A percentile compares a stretch with the other conserved stretches of the same genome.
Evolutionary conservation across 2,113 vertebrate species (phyloP).

Genomic region (Glaucidium brasilianum): DNA sequence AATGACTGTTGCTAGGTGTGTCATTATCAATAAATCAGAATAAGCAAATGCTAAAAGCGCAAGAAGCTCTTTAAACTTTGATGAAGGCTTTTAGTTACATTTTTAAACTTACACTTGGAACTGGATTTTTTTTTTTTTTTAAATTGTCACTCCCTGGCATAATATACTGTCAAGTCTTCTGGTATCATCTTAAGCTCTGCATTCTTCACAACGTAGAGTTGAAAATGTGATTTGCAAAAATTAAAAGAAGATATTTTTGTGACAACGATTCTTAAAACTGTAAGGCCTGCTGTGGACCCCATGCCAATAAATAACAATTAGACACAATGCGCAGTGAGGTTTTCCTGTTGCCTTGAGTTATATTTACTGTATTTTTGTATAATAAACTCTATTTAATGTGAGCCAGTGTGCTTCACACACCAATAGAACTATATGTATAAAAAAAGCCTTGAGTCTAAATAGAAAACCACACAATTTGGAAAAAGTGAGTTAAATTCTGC

Average conservation of each 20-base stretch:
- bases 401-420: neutral
- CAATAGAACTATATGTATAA: neutral
- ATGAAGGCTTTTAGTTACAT: conserved; percentile 90
- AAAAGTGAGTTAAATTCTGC: neutral
- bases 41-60: conserved; percentile 82
- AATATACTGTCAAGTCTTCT: conserved; percentile 71
- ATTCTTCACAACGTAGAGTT: conserved; percentile 40
- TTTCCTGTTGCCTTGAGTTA: conserved; percentile 5
- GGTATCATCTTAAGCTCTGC: conserved; percentile 36
- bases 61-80: conserved; percentile 87
- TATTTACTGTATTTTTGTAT: neutral
- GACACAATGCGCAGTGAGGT: neutral
- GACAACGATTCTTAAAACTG: neutral
- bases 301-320: conserved; percentile 24
- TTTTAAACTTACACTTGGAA: conserved; percentile 83
- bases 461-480: neutral
- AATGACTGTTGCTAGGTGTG: conserved; percentile 80
- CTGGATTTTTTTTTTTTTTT: conserved; percentile 48
- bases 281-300: neutral
- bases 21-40: conserved; percentile 85
- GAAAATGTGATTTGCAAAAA: conserved; percentile 41
- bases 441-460: neutral
- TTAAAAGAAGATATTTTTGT: conserved; percentile 24
- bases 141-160: conserved; percentile 72
- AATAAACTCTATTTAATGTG: neutral